phyloP scores from a whole-genome alignment of 2,888 invertebrate species.

The Drosophila maculinotata region DNA sequence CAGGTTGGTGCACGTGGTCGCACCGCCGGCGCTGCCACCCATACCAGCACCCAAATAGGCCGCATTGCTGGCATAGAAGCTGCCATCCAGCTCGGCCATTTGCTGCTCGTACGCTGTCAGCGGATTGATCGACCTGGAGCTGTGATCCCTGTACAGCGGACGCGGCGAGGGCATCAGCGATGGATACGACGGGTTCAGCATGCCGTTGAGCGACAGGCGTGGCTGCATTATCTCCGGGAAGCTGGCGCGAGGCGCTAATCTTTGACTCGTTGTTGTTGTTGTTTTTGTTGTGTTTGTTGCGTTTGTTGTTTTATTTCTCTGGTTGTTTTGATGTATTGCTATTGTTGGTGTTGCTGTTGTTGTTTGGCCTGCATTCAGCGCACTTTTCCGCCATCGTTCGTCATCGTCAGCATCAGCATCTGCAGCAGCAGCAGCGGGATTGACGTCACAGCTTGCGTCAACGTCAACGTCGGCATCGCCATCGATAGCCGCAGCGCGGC shows the following conservation, averaged over 20 bases:
- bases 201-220: constrained; percentile 84
- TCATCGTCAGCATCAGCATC: constrained; percentile 40
- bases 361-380: constrained; percentile 44
- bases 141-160: constrained; percentile 82
- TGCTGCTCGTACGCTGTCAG: constrained; percentile 82
- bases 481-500: constrained; percentile 64
- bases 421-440: constrained; percentile 26
- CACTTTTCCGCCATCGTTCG: constrained; percentile 60
- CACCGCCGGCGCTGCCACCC: constrained; percentile 61
- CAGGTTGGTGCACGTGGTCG: constrained; percentile 67
- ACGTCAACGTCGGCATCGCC: constrained; percentile 53
- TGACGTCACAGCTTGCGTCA: constrained; percentile 42
- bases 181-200: constrained; percentile 82
- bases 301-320: constrained; percentile 35
- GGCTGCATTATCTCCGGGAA: constrained; percentile 84
- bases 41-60: constrained; percentile 71
- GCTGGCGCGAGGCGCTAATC: constrained; percentile 76
- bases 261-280: constrained; percentile 41
- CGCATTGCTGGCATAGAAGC: constrained; percentile 78
- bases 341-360: constrained; percentile 34
- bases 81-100: constrained; percentile 83
- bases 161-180: constrained; percentile 83
- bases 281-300: constrained; percentile 30
- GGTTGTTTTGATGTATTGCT: constrained; percentile 33
- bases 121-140: constrained; percentile 84